phyloP scores from a whole-genome alignment of 2,888 invertebrate species.

The Cryptocephalus primarius region DNA sequence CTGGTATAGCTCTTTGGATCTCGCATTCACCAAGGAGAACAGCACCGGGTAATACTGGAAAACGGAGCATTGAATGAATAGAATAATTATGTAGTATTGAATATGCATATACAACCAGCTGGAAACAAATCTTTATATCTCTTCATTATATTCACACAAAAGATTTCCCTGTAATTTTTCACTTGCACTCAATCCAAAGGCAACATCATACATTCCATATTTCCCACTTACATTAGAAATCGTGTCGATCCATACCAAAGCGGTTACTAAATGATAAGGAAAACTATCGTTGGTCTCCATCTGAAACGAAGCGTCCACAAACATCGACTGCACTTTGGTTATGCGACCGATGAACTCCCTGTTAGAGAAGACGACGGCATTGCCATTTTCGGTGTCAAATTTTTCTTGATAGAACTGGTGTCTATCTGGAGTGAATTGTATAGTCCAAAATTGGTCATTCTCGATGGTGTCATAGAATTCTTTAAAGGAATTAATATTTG shows the following conservation, averaged over 20 bases:
- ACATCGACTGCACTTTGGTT: constrained; percentile 29
- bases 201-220: too few relatives aligned
- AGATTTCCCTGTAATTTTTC: too few relatives aligned
- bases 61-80: background rate
- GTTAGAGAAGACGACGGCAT: constrained; percentile 30
- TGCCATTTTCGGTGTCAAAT: constrained; percentile 40
- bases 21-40: constrained; percentile 27
- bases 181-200: too few relatives aligned
- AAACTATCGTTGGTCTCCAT: constrained; percentile 28
- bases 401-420: constrained; percentile 45
- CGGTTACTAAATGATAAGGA: constrained; percentile 29
- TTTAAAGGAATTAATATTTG: constrained; percentile 24
- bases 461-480: constrained; percentile 27
- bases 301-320: constrained; percentile 31
- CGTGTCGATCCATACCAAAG: constrained; percentile 28
- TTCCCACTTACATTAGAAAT: too few relatives aligned
- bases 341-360: constrained; percentile 21
- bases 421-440: constrained; percentile 29
- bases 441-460: constrained; percentile 22
- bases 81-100: too few relatives aligned
- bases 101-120: too few relatives aligned
- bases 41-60: constrained; percentile 32
- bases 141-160: too few relatives aligned
- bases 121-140: too few relatives aligned
- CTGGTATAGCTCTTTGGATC: constrained; percentile 28